Evolutionary conservation across 1,140 invertebrate genomes (phyloP).

Genomic region (Leptestheria dahalacensis): DNA sequence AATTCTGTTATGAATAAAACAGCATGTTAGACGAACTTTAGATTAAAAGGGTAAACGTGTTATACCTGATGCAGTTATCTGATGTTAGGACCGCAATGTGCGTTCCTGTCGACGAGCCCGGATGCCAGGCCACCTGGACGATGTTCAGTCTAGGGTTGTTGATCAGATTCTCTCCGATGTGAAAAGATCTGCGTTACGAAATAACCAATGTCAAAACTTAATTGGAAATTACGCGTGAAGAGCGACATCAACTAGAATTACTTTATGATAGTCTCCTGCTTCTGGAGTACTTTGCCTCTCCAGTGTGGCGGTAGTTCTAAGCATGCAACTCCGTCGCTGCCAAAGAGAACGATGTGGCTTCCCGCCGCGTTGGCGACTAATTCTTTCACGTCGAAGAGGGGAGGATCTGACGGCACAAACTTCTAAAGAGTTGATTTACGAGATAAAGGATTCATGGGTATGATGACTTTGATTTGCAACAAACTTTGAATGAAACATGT

Average conservation of each 20-base stretch:
- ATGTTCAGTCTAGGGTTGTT: slow-evolving; percentile 4
- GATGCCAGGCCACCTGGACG: slow-evolving; percentile 61
- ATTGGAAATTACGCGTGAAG: background rate
- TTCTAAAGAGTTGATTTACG: too few relatives aligned
- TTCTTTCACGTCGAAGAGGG: background rate
- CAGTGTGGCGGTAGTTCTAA: slow-evolving; percentile 11
- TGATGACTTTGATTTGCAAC: background rate
- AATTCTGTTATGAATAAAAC: slow-evolving; percentile 27
- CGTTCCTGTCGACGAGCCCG: slow-evolving; percentile 52
- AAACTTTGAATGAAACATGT: background rate
- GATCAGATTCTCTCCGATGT: background rate
- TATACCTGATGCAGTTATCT: slow-evolving; percentile 65
- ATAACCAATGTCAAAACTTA: background rate
- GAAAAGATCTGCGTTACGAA: background rate
- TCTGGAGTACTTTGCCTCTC: background rate
- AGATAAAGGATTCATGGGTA: too few relatives aligned
- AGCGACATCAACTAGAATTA: too few relatives aligned
- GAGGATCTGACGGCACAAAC: background rate
- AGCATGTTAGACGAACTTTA: slow-evolving; percentile 28
- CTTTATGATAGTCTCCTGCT: background rate
- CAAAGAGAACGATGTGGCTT: slow-evolving; percentile 4
- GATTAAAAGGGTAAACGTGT: too few relatives aligned
- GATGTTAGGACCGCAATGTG: slow-evolving; percentile 63
- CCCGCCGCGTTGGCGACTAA: background rate
- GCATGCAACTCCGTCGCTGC: slow-evolving; percentile 9